phyloP scores from a whole-genome alignment of 2,888 invertebrate species.

The Thecophora atra region DNA sequence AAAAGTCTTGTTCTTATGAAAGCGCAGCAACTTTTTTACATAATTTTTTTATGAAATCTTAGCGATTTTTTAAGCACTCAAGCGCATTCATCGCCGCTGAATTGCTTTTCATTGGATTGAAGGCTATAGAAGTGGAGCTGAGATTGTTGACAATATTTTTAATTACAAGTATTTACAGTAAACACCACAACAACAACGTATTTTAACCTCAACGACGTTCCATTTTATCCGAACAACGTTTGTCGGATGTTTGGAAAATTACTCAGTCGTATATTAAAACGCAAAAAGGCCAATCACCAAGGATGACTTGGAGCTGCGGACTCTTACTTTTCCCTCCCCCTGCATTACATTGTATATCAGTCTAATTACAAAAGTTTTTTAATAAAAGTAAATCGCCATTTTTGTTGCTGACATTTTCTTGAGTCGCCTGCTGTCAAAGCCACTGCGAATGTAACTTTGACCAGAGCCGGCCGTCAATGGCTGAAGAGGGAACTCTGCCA shows the following conservation, averaged over 20 bases:
- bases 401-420: conserved; percentile 20
- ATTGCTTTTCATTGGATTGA: too few species aligned
- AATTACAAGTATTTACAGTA: too few species aligned
- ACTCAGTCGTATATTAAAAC: conserved; percentile 9
- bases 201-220: too few species aligned
- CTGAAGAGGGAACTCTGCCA: neutral
- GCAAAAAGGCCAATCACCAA: neutral
- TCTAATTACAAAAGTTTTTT: conserved; percentile 64
- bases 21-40: too few species aligned
- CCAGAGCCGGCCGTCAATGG: neutral
- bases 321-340: neutral
- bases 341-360: conserved; percentile 40
- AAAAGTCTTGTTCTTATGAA: too few species aligned
- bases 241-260: neutral
- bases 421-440: conserved; percentile 29
- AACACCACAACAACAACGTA: too few species aligned
- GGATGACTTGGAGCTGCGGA: neutral
- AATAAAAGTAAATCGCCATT: conserved; percentile 50
- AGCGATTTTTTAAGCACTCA: too few species aligned
- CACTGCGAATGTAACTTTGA: conserved; percentile 22
- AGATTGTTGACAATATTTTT: too few species aligned
- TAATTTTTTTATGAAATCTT: too few species aligned
- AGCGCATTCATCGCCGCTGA: too few species aligned
- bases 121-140: too few species aligned
- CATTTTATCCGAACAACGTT: too few species aligned